Percentiles rank a stretch among this genome's conserved stretches.
phyloP scores from a whole-genome alignment of 2,888 invertebrate species.

The Drosophila yooni region DNA sequence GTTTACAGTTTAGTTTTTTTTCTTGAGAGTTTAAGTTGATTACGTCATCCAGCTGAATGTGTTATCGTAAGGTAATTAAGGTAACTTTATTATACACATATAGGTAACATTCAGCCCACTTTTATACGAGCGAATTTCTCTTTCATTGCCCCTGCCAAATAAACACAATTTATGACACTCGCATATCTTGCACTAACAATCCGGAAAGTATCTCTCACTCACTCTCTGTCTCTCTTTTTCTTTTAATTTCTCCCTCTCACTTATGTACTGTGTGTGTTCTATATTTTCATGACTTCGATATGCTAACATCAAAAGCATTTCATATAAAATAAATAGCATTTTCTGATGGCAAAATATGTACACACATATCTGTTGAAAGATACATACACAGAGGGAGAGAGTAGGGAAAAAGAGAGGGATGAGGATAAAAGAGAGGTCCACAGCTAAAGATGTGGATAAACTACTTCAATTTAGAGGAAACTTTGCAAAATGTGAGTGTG shows the following conservation, averaged over 20 bases:
- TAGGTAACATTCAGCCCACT: slow-evolving; percentile 7
- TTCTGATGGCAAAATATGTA: slow-evolving; percentile 58
- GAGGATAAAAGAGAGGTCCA: slow-evolving; percentile 5
- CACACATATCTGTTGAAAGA: slow-evolving; percentile 29
- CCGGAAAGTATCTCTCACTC: slow-evolving; percentile 17
- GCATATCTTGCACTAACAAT: slow-evolving; percentile 47
- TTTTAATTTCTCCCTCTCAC: background rate
- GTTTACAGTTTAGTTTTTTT: slow-evolving; percentile 10
- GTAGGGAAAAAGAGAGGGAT: background rate
- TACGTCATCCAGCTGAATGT: slow-evolving; percentile 42
- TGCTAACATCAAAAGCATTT: slow-evolving; percentile 64
- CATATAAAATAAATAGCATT: slow-evolving; percentile 61
- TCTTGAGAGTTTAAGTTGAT: slow-evolving; percentile 24
- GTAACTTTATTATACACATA: slow-evolving; percentile 49
- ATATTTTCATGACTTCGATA: slow-evolving; percentile 48
- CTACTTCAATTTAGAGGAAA: slow-evolving; percentile 59
- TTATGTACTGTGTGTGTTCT: slow-evolving; percentile 8
- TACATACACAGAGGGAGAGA: background rate
- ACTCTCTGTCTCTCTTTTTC: background rate
- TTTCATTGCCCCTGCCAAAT: slow-evolving; percentile 34
- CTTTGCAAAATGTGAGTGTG: slow-evolving; percentile 32
- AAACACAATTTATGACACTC: slow-evolving; percentile 62
- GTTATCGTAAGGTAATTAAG: slow-evolving; percentile 59
- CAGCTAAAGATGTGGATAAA: slow-evolving; percentile 46
- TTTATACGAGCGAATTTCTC: slow-evolving; percentile 9